These are phyloP conservation scores for Champsocephalus esox DNA, from an alignment of 2,797 vertebrate genomes.

Conservation along the genomic window DNA sequence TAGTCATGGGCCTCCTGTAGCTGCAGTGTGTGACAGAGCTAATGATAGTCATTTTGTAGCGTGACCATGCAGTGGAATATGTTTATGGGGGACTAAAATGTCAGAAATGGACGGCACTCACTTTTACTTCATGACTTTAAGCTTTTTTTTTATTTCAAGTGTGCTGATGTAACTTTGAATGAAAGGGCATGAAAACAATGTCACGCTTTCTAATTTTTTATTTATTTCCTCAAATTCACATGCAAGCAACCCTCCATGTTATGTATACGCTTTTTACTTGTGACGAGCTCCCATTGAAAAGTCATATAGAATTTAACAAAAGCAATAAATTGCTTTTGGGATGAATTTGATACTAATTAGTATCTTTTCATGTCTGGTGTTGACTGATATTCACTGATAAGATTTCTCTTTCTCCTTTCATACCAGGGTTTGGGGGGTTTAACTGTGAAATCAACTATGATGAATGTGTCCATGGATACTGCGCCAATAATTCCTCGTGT, in stretches of 20 bases:
- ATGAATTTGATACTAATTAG: conserved; percentile 53
- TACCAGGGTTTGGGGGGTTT: conserved; percentile 79
- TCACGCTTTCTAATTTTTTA: background rate
- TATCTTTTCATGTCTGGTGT: conserved; percentile 49
- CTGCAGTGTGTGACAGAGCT: conserved; percentile 89
- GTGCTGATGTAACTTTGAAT: conserved; percentile 51
- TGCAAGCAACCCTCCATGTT: conserved; percentile 8
- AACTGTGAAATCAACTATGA: conserved; percentile 87
- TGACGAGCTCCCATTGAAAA: conserved; percentile 22
- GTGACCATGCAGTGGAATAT: conserved; percentile 89
- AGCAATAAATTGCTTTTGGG: conserved; percentile 33
- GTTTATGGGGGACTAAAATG: conserved; percentile 89
- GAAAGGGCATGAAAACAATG: conserved; percentile 11
- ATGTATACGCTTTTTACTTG: conserved; percentile 21
- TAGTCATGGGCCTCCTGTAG: conserved; percentile 91
- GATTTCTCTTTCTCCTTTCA: conserved; percentile 47
- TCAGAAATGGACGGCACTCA: conserved; percentile 81
- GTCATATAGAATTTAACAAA: conserved; percentile 36
- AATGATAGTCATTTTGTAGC: conserved; percentile 95
- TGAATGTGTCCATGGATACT: conserved; percentile 84
- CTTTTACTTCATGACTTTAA: conserved; percentile 73
- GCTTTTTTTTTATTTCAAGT: conserved; percentile 54
- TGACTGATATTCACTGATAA: conserved; percentile 62
- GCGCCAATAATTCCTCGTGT: conserved; percentile 85
- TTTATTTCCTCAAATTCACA: conserved; percentile 41